Percentiles rank a stretch among this genome's conserved stretches.
phyloP scores from a whole-genome alignment of 92 coral and sea anemone genomes.

The Paragorgia papillata region DNA sequence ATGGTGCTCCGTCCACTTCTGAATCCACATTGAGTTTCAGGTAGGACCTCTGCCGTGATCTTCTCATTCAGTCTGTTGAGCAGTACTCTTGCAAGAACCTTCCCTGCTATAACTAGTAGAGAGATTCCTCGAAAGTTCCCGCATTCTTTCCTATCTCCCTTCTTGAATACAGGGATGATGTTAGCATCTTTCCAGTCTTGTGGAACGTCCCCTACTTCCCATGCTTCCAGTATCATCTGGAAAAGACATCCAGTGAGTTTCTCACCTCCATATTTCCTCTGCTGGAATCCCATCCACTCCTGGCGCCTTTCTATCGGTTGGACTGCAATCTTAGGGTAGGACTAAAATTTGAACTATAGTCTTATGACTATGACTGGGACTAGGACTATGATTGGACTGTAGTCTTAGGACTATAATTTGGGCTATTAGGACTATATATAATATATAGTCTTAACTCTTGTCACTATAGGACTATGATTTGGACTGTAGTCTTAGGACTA shows the following conservation, averaged over 20 bases:
- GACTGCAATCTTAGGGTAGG: too few species aligned
- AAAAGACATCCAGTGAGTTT: background rate
- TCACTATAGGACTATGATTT: too few species aligned
- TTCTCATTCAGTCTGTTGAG: slow-evolving; percentile 18
- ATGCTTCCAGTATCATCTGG: slow-evolving; percentile 1
- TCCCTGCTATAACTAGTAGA: background rate
- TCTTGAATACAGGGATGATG: slow-evolving; percentile 45
- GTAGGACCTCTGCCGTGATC: background rate
- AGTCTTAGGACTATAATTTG: too few species aligned
- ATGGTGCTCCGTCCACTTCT: slow-evolving; percentile 13
- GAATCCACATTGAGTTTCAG: slow-evolving; percentile 46
- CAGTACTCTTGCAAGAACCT: slow-evolving; percentile 2
- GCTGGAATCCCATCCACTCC: background rate
- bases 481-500: too few species aligned
- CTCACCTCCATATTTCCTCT: background rate
- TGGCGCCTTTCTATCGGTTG: background rate
- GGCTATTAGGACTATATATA: too few species aligned
- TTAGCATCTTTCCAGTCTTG: slow-evolving; percentile 49
- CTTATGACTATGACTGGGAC: too few species aligned
- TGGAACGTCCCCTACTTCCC: slow-evolving; percentile 32
- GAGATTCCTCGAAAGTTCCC: slow-evolving; percentile 22
- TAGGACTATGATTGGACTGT: too few species aligned
- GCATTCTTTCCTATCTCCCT: slow-evolving; percentile 37
- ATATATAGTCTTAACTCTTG: too few species aligned
- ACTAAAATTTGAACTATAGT: too few species aligned